Evolutionary conservation across 2,113 vertebrate genomes (phyloP).

Genomic region (Sinocyclocheilus grahami): DNA sequence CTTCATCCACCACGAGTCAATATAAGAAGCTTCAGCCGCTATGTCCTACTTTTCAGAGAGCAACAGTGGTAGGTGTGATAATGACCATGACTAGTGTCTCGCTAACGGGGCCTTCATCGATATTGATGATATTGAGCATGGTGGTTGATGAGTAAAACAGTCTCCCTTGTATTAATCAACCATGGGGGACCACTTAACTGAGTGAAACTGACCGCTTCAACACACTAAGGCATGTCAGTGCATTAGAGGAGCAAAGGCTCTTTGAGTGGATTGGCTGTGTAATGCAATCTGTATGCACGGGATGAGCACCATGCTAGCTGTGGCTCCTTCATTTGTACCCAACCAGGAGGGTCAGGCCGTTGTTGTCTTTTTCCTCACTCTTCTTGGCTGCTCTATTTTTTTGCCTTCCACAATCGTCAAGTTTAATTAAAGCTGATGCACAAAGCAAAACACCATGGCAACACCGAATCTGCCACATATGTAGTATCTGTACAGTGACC

Average conservation of each 20-base stretch:
- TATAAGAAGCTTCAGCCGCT: too few species aligned
- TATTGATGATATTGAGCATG: too few species aligned
- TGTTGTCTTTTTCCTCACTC: slow-evolving; percentile 48
- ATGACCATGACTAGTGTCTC: too few species aligned
- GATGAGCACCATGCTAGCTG: slow-evolving; percentile 59
- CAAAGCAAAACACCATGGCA: slow-evolving; percentile 21
- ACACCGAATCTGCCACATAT: slow-evolving; percentile 12
- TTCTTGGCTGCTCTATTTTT: slow-evolving; percentile 57
- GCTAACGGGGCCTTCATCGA: too few species aligned
- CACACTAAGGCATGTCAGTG: slow-evolving; percentile 62
- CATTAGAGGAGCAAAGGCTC: slow-evolving; percentile 55
- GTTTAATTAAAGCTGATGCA: slow-evolving; percentile 36
- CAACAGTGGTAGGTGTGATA: too few species aligned
- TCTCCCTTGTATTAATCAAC: slow-evolving; percentile 27
- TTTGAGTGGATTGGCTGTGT: slow-evolving; percentile 72
- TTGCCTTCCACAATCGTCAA: slow-evolving; percentile 51
- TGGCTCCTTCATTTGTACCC: slow-evolving; percentile 63
- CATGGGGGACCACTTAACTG: slow-evolving; percentile 45
- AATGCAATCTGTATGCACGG: slow-evolving; percentile 74
- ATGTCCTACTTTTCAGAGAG: too few species aligned
- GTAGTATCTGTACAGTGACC: not conserved
- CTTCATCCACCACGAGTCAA: too few species aligned
- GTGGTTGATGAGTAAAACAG: too few species aligned
- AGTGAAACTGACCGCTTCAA: slow-evolving; percentile 47
- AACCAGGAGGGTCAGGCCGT: slow-evolving; percentile 44